Base-by-base conservation (phyloP, 2,888 invertebrate genomes). In the Platycheirus rosarum region DNA sequence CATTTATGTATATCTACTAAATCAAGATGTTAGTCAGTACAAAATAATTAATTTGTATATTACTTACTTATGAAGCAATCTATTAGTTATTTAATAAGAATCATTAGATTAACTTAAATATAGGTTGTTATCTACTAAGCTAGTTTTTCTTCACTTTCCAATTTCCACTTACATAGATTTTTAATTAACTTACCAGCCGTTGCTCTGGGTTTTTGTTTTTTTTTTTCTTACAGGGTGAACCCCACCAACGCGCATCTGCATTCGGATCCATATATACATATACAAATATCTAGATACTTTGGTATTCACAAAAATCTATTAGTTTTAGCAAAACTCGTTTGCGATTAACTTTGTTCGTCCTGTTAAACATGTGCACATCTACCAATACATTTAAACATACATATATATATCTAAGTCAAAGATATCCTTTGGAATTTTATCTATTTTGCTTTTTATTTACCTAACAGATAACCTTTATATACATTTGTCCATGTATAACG, bases 281-380 rank as follows among this genome's bases (percentile, higher is more conserved):
- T n/a, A n/a, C n/a, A n/a, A n/a, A n/a, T n/a, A n/a, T n/a, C n/a
- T n/a, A n/a, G n/a, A n/a, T n/a, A n/a, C n/a, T n/a, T n/a, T n/a
- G n/a, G n/a, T n/a, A n/a, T n/a, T n/a, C n/a, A 46, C 57, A 9
- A 49, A 42, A 40, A 55, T 66, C 4, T 37, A 69, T 37, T 26
- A 23, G 63, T 75, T 79, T 74, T 69, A 53, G 60, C 75, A 65
- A 69, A 70, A 62, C 60, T 53, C 75, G 75, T 70, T 75, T 75
- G 75, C 80, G 75, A 80, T 75, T 80, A 57, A 40, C 53, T 40
- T 42, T 57, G 63, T 63, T 51, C 18, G 13, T 40, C 40, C 9
- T 40, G 32, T 18, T 6, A 32, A 32, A 55, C 55, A 55, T 69
- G 37, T 57, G 55, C 68, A 69, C 68, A 46, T 13, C n/a, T 18